Percentiles rank a stretch among this genome's conserved stretches.
phyloP scores from a whole-genome alignment of 2,888 invertebrate species.

The Mylabris sibirica region DNA sequence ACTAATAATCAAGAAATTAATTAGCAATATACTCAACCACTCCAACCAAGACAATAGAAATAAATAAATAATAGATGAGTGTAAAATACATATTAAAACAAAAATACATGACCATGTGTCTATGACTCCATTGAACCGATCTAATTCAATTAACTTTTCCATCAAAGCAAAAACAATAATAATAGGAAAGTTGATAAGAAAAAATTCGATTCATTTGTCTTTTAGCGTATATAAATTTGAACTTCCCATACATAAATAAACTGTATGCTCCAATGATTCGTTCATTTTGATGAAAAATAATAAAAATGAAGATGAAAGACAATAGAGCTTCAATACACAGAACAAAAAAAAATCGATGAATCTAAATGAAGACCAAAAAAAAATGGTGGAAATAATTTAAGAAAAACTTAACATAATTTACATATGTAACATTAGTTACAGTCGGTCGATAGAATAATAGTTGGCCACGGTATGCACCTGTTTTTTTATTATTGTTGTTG shows the following conservation, averaged over 20 bases:
- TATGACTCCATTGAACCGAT: neutral
- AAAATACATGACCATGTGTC: neutral
- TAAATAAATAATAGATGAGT: neutral
- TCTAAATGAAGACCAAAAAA: slow-evolving; percentile 33
- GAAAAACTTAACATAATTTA: slow-evolving; percentile 56
- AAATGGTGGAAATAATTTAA: slow-evolving; percentile 52
- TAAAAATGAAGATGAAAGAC: neutral
- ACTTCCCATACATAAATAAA: slow-evolving; percentile 40
- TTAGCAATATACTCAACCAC: neutral
- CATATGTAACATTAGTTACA: slow-evolving; percentile 58
- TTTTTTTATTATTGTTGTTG: slow-evolving; percentile 41
- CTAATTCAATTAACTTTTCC: slow-evolving; percentile 30
- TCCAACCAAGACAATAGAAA: neutral
- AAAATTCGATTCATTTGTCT: slow-evolving; percentile 23
- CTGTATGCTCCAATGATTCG: slow-evolving; percentile 42
- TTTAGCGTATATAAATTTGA: slow-evolving; percentile 27
- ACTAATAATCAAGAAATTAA: neutral
- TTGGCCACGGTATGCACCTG: slow-evolving; percentile 45
- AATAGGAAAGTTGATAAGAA: too few species aligned
- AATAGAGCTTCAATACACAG: neutral
- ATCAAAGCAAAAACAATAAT: slow-evolving; percentile 23
- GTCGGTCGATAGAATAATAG: slow-evolving; percentile 45
- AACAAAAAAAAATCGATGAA: slow-evolving; percentile 19
- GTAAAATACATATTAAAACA: neutral
- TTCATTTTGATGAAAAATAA: slow-evolving; percentile 29